Evolutionary conservation across 2,113 vertebrate species (phyloP).

Genomic region (Dasyornis broadbenti): DNA sequence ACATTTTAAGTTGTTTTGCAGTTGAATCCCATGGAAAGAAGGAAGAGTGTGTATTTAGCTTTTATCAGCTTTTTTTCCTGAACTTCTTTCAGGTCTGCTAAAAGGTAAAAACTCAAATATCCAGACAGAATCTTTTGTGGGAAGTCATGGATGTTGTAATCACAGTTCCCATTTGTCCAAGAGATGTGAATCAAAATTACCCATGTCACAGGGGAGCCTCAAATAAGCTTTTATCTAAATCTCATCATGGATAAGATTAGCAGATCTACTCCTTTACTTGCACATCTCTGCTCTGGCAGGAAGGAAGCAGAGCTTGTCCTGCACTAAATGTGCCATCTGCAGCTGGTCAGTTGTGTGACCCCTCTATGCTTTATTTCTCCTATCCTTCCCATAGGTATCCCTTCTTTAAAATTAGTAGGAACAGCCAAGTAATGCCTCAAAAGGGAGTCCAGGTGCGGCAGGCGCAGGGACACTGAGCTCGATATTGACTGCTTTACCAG

Average conservation of each 20-base stretch:
- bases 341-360: background rate
- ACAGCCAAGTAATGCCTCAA: background rate
- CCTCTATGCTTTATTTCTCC: background rate
- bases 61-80: background rate
- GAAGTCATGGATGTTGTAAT: background rate
- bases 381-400: background rate
- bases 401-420: background rate
- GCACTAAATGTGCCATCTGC: background rate
- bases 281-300: background rate
- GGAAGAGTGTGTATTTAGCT: background rate
- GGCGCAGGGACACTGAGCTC: background rate
- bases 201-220: background rate
- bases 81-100: background rate
- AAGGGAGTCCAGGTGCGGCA: background rate
- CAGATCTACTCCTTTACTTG: background rate
- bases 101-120: background rate
- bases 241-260: background rate
- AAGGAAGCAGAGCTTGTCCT: background rate
- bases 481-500: background rate
- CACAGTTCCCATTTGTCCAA: background rate
- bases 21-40: background rate
- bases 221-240: background rate
- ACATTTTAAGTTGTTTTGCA: background rate
- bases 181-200: background rate
- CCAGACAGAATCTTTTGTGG: background rate